A percentile compares a stretch with the other conserved stretches of the same genome.
These are phyloP conservation scores for Emydura subglobosa DNA, from an alignment of 2,113 vertebrate species.

Conservation along the genomic window DNA sequence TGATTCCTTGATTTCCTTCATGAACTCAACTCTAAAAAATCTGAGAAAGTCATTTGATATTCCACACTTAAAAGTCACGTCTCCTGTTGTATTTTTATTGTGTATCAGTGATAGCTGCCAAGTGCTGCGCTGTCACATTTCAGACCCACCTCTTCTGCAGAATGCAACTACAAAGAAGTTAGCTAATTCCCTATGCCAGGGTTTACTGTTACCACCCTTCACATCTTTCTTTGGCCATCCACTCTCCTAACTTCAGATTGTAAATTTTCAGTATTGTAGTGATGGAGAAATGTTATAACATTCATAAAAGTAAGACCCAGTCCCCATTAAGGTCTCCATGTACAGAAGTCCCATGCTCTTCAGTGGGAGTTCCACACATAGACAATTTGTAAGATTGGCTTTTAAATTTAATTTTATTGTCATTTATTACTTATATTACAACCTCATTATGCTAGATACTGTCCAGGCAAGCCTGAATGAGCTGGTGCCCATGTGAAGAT, in stretches of 20 bases:
- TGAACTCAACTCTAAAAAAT: neutral
- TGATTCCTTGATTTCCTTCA: neutral
- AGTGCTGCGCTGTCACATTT: neutral
- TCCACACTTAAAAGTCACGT: neutral
- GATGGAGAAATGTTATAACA: neutral
- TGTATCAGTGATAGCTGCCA: neutral
- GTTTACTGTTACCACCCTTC: neutral
- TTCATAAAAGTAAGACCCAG: neutral
- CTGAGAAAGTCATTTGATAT: conserved; percentile 5
- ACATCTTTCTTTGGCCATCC: neutral
- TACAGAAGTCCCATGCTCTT: neutral
- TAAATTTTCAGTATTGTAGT: neutral
- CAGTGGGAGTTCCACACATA: neutral
- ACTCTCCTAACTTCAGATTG: neutral
- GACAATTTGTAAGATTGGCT: neutral
- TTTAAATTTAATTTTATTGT: neutral
- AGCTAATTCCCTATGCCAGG: neutral
- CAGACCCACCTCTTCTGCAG: neutral
- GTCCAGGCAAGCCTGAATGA: neutral
- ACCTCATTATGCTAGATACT: neutral
- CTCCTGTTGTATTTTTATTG: conserved; percentile 41
- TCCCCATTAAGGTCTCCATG: neutral
- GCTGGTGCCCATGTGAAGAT: conserved; percentile 38
- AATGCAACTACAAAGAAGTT: neutral
- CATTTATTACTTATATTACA: neutral